phyloP scores from a whole-genome alignment of 2,113 vertebrate genomes.

The Tragelaphus imberbis region DNA sequence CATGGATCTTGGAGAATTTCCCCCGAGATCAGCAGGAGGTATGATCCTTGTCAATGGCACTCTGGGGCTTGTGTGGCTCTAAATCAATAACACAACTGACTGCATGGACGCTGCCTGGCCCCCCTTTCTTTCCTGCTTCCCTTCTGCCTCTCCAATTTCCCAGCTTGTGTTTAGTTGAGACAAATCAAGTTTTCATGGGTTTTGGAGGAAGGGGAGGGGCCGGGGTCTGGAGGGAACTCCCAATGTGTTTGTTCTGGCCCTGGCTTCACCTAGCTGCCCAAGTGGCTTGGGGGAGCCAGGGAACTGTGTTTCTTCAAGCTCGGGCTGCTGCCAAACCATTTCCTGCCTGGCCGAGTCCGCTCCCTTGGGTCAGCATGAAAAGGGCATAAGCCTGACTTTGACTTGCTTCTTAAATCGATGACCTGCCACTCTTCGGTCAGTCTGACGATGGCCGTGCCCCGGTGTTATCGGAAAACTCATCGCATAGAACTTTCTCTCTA shows the following conservation, averaged over 20 bases:
- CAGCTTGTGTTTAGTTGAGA: slow-evolving; percentile 41
- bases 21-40: slow-evolving; percentile 76
- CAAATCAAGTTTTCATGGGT: slow-evolving; percentile 19
- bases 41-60: slow-evolving; percentile 58
- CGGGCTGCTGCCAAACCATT: background rate
- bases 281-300: background rate
- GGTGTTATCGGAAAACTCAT: slow-evolving; percentile 67
- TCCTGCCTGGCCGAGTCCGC: background rate
- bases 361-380: background rate
- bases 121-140: background rate
- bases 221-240: background rate
- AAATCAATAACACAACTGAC: slow-evolving; percentile 54
- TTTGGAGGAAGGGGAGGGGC: background rate
- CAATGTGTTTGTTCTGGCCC: background rate
- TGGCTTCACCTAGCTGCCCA: background rate
- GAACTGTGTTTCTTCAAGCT: background rate
- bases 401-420: background rate
- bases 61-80: slow-evolving; percentile 34
- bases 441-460: slow-evolving; percentile 35
- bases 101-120: slow-evolving; percentile 69
- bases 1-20: slow-evolving; percentile 73
- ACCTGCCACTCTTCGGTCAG: slow-evolving; percentile 1
- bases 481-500: slow-evolving; percentile 46
- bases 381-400: slow-evolving; percentile 46
- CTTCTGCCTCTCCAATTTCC: slow-evolving; percentile 29